These are phyloP conservation scores for Podabrus alpinus DNA, from an alignment of 2,888 invertebrate genomes.

Conservation along the genomic window DNA sequence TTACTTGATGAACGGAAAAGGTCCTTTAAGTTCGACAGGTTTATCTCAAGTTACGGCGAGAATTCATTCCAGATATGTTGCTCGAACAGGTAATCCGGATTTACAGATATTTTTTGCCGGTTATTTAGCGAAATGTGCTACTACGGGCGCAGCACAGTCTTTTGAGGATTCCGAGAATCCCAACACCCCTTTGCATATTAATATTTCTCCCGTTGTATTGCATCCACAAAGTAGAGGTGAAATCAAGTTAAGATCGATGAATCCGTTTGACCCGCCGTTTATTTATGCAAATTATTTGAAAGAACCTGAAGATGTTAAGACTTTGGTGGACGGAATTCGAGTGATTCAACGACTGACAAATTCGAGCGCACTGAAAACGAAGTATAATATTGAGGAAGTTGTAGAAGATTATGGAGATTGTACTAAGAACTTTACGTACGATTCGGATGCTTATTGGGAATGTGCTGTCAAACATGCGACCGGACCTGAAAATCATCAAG, in stretches of 20 bases:
- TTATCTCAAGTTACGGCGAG: slow-evolving; percentile 71
- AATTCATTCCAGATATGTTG: slow-evolving; percentile 64
- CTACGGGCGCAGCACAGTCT: slow-evolving; percentile 57
- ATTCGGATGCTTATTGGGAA: slow-evolving; percentile 74
- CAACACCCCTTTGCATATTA: slow-evolving; percentile 46
- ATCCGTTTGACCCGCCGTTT: slow-evolving; percentile 72
- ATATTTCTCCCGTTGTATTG: slow-evolving; percentile 64
- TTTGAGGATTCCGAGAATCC: slow-evolving; percentile 49
- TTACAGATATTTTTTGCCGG: slow-evolving; percentile 71
- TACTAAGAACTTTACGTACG: slow-evolving; percentile 52
- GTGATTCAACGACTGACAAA: slow-evolving; percentile 63
- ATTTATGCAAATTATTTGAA: slow-evolving; percentile 79
- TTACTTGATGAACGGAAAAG: slow-evolving; percentile 64
- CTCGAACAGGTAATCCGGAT: slow-evolving; percentile 65
- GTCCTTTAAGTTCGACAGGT: slow-evolving; percentile 68
- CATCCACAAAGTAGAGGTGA: slow-evolving; percentile 71
- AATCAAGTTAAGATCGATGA: slow-evolving; percentile 64
- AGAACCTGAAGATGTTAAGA: slow-evolving; percentile 67
- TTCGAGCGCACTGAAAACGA: slow-evolving; percentile 61
- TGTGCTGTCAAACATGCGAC: slow-evolving; percentile 73
- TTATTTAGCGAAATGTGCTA: slow-evolving; percentile 65
- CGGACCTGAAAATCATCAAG: slow-evolving; percentile 82
- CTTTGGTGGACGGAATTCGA: slow-evolving; percentile 66
- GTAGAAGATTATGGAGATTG: slow-evolving; percentile 59
- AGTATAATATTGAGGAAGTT: slow-evolving; percentile 62